Percentiles rank a stretch among this genome's conserved stretches.
These are phyloP conservation scores for Archivesica marissinica DNA, from an alignment of 1,140 invertebrate species.

Conservation along the genomic window DNA sequence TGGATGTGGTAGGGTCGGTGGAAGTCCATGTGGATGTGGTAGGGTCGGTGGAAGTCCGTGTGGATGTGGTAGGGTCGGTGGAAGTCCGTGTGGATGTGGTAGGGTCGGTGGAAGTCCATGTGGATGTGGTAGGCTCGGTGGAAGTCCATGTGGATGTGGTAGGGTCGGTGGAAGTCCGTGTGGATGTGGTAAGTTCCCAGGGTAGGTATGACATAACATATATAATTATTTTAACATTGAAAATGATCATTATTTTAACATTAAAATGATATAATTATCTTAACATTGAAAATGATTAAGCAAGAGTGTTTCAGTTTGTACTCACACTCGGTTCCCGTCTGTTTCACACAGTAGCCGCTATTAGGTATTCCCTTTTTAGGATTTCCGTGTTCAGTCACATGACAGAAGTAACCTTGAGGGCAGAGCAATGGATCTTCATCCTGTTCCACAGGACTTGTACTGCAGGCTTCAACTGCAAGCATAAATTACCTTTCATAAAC, in stretches of 20 bases:
- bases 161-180: too few relatives aligned
- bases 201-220: background rate
- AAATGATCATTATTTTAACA: background rate
- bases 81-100: too few relatives aligned
- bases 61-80: too few relatives aligned
- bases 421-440: conserved; percentile 79
- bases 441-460: conserved; percentile 66
- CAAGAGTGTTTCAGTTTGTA: background rate
- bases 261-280: background rate
- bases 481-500: too few relatives aligned
- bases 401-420: conserved; percentile 76
- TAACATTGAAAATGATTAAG: background rate
- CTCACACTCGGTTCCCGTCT: conserved; percentile 53
- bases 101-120: too few relatives aligned
- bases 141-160: too few relatives aligned
- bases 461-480: conserved; percentile 74
- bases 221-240: background rate
- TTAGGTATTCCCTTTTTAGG: conserved; percentile 72
- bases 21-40: too few relatives aligned
- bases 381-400: conserved; percentile 69
- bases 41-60: too few relatives aligned
- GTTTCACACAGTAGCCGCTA: conserved; percentile 75
- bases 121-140: too few relatives aligned
- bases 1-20: too few relatives aligned
- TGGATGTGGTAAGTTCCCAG: too few relatives aligned